phyloP scores from a whole-genome alignment of 2,797 vertebrate genomes.

The Epinephelus coioides region DNA sequence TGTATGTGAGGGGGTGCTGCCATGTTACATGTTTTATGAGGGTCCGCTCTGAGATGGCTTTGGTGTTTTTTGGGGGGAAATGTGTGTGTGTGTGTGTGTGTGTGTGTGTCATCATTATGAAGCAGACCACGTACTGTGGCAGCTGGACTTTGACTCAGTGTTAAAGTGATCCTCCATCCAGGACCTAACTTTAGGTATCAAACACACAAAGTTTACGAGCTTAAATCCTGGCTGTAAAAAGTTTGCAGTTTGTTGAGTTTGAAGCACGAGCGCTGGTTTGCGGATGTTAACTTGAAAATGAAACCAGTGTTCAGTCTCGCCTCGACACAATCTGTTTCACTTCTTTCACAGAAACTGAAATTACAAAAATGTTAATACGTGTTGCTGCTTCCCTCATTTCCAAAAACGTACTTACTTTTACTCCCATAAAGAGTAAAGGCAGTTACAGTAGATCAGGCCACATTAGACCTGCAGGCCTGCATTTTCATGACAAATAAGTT shows the following conservation, averaged over 20 bases:
- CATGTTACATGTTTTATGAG: slow-evolving; percentile 61
- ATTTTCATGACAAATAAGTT: background rate
- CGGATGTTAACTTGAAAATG: background rate
- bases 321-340: background rate
- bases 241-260: background rate
- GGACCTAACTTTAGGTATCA: slow-evolving; percentile 14
- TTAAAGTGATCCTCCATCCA: slow-evolving; percentile 7
- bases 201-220: slow-evolving; percentile 12
- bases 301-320: background rate
- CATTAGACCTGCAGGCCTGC: background rate
- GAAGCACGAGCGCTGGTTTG: background rate
- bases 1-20: slow-evolving; percentile 30
- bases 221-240: background rate
- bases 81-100: slow-evolving; percentile 20
- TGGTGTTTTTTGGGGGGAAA: slow-evolving; percentile 21
- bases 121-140: slow-evolving; percentile 48
- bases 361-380: background rate
- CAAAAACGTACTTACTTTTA: background rate
- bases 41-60: slow-evolving; percentile 22
- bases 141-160: slow-evolving; percentile 32
- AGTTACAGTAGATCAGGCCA: background rate
- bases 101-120: slow-evolving; percentile 40
- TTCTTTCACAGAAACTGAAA: background rate
- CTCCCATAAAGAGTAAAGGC: background rate
- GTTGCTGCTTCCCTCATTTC: background rate